These are phyloP conservation scores for Urocitellus parryii DNA, from an alignment of 2,113 vertebrate species.

Conservation along the genomic window DNA sequence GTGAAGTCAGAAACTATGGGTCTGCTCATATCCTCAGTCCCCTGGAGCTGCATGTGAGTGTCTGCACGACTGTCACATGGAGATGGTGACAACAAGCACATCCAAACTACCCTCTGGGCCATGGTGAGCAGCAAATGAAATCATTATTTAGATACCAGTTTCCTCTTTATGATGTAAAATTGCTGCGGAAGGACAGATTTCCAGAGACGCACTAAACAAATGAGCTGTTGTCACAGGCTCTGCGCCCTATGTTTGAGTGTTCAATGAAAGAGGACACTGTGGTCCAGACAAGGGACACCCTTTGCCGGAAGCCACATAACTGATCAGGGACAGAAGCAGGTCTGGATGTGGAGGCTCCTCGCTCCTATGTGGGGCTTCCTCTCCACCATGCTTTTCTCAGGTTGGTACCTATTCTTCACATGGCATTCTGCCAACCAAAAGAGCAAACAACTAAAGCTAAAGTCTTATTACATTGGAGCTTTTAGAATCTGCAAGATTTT, in stretches of 20 bases:
- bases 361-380: background rate
- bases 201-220: background rate
- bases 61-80: background rate
- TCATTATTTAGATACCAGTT: too few species aligned
- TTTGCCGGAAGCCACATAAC: background rate
- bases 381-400: background rate
- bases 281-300: background rate
- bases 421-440: background rate
- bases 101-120: background rate
- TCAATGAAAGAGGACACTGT: background rate
- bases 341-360: background rate
- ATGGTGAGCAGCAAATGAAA: background rate
- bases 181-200: background rate
- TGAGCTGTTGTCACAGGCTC: background rate
- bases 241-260: background rate
- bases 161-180: too few species aligned
- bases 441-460: background rate
- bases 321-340: background rate
- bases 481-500: background rate
- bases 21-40: fast-evolving
- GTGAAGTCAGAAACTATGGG: background rate
- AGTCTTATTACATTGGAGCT: background rate
- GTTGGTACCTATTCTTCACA: background rate
- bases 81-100: background rate
- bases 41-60: background rate